These are phyloP conservation scores for Sebastes nivosus DNA, from an alignment of 2,797 vertebrate genomes.

Conservation along the genomic window DNA sequence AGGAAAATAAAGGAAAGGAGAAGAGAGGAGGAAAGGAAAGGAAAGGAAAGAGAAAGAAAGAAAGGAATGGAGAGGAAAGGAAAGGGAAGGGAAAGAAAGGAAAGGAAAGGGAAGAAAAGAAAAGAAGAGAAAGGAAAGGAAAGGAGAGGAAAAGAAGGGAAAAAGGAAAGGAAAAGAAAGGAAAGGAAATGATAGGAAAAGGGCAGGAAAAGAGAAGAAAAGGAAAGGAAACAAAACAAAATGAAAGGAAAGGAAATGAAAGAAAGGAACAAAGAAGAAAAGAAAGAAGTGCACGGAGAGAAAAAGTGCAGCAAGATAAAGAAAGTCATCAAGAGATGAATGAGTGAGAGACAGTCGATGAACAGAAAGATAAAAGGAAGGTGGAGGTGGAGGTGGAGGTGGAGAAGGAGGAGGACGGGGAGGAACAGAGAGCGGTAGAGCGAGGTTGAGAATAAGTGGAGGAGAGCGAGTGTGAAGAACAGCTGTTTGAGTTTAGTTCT, in stretches of 20 bases:
- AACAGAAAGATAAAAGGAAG: background rate
- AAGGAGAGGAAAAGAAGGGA: rapidly evolving
- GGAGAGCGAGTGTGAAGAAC: constrained; percentile 51
- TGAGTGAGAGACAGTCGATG: background rate
- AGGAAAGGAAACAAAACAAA: too few species aligned
- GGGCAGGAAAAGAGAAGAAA: too few species aligned
- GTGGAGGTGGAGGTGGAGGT: background rate
- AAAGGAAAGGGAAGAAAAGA: rapidly evolving
- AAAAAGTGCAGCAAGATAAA: background rate
- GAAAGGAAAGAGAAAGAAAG: too few species aligned
- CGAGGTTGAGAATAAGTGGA: constrained; percentile 3
- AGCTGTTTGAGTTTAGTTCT: constrained; percentile 86
- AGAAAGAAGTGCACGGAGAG: background rate
- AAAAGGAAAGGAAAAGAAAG: too few species aligned
- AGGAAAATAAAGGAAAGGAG: rapidly evolving
- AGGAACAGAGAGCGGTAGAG: background rate
- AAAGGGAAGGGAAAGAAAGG: rapidly evolving
- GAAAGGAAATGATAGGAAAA: too few species aligned
- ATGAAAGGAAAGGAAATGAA: background rate
- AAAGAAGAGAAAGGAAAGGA: too few species aligned
- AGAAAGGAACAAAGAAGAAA: background rate
- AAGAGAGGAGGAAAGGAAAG: too few species aligned
- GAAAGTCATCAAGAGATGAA: background rate
- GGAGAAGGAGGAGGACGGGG: background rate
- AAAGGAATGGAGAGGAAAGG: too few species aligned